These are phyloP conservation scores for Phaenicophaeus curvirostris DNA, from an alignment of 2,797 vertebrate genomes.

Conservation along the genomic window DNA sequence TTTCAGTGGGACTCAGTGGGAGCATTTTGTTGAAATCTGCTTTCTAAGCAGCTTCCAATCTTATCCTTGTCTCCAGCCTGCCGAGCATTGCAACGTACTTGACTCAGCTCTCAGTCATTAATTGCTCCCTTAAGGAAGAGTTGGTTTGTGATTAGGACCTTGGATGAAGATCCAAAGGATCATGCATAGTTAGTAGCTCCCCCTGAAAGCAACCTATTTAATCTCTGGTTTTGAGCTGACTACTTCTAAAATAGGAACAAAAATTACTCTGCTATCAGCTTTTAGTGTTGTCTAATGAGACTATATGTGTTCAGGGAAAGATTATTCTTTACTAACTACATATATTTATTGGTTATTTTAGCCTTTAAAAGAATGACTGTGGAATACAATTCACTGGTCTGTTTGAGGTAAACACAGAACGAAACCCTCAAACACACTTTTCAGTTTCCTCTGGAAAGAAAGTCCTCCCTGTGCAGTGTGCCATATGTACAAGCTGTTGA, in stretches of 20 bases:
- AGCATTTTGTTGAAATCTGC: not conserved
- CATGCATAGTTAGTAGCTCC: not conserved
- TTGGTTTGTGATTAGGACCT: not conserved
- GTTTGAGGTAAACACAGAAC: not conserved
- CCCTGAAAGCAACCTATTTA: not conserved
- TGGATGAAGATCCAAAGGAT: not conserved
- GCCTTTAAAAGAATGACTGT: not conserved
- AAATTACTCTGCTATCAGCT: not conserved
- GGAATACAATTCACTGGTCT: not conserved
- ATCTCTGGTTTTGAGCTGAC: not conserved
- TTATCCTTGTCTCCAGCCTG: not conserved
- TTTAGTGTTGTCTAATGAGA: not conserved
- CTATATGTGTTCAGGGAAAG: not conserved
- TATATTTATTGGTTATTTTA: not conserved
- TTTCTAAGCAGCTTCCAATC: not conserved
- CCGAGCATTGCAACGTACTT: not conserved
- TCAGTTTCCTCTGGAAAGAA: not conserved
- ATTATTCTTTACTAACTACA: not conserved
- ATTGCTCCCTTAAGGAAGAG: not conserved
- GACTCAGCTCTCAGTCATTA: not conserved
- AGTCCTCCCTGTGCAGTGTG: not conserved
- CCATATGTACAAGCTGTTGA: not conserved
- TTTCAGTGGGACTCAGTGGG: not conserved
- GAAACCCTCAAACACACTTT: not conserved
- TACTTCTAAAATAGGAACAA: not conserved